Conservation (phyloP, 1,140 invertebrate species). For the Nymphalis io region DNA sequence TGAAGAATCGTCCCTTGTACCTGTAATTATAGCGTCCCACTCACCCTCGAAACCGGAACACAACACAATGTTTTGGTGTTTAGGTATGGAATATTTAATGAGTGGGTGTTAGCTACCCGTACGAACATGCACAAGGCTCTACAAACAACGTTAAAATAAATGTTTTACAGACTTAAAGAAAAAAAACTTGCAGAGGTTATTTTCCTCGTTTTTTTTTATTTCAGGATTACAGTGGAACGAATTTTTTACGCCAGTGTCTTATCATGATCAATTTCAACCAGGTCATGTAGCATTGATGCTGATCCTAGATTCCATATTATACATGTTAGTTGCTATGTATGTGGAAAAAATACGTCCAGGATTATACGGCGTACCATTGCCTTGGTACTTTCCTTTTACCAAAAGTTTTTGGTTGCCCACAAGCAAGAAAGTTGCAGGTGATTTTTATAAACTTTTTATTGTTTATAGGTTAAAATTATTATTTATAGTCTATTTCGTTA, state of each 20-base stretch:
- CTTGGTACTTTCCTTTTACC: constrained; percentile 89
- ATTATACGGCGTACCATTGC: constrained; percentile 85
- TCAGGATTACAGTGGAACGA: constrained; percentile 89
- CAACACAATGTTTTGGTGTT: too few species aligned
- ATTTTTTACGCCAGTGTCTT: constrained; percentile 84
- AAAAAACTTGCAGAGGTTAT: too few species aligned
- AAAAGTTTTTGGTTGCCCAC: constrained; percentile 79
- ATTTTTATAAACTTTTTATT: constrained; percentile 22
- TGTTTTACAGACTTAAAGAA: too few species aligned
- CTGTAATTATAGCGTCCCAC: too few species aligned
- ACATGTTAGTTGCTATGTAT: constrained; percentile 86
- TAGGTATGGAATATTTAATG: too few species aligned
- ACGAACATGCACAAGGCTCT: background rate
- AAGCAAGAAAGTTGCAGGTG: constrained; percentile 59
- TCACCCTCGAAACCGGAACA: too few species aligned
- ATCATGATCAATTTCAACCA: constrained; percentile 87
- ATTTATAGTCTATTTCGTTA: too few species aligned
- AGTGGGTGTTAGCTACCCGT: too few species aligned
- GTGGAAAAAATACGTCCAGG: constrained; percentile 89
- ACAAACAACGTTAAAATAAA: background rate
- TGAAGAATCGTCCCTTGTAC: too few species aligned
- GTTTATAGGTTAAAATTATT: constrained; percentile 5
- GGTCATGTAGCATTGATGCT: constrained; percentile 85
- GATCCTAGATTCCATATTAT: constrained; percentile 84
- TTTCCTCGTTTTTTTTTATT: constrained; percentile 18